These are phyloP conservation scores for Sarcophilus harrisii DNA, from an alignment of 2,797 vertebrate genomes.

Conservation along the genomic window DNA sequence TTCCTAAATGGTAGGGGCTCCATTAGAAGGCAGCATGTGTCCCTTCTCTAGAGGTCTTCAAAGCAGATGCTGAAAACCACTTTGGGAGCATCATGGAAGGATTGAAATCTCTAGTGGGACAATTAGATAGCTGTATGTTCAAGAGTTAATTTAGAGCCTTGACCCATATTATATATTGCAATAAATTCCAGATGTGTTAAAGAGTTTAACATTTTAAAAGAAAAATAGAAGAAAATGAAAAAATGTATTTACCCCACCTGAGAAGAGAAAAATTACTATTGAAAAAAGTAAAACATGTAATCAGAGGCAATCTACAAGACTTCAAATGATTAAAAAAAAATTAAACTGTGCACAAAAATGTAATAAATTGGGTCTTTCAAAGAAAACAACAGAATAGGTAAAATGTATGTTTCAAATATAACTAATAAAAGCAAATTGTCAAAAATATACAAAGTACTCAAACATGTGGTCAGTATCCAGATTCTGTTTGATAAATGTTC, in stretches of 20 bases:
- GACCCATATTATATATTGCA: too few relatives aligned
- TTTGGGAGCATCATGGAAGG: neutral
- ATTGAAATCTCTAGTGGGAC: neutral
- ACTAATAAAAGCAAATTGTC: neutral
- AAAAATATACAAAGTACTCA: neutral
- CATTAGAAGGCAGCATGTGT: neutral
- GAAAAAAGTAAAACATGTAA: neutral
- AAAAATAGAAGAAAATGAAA: neutral
- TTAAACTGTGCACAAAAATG: neutral
- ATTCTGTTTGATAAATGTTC: neutral
- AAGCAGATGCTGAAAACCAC: neutral
- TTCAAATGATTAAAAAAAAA: neutral
- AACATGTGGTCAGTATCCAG: neutral
- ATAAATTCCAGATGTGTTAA: too few relatives aligned
- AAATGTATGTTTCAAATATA: neutral
- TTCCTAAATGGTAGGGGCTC: neutral
- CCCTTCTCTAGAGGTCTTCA: neutral
- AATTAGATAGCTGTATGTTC: neutral
- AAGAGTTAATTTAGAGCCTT: neutral
- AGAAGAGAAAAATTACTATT: neutral
- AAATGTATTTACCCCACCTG: neutral
- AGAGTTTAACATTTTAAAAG: too few relatives aligned
- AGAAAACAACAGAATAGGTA: neutral
- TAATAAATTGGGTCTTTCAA: neutral
- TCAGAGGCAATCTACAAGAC: neutral